phyloP scores from a whole-genome alignment of 1,140 invertebrate genomes.

The Bombus affinis region DNA sequence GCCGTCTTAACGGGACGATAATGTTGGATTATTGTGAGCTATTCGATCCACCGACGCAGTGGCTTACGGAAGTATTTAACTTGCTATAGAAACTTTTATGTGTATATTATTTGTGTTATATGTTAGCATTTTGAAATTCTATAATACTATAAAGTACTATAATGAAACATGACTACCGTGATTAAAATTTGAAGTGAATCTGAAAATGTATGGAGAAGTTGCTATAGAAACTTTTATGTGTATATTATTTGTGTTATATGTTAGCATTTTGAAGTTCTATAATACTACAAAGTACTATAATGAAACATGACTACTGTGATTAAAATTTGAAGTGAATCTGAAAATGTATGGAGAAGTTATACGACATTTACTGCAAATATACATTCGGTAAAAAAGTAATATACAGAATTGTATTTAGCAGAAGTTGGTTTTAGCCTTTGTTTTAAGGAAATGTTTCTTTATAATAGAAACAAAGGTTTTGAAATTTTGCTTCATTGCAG shows the following conservation, averaged over 20 bases:
- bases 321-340: neutral
- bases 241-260: neutral
- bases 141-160: neutral
- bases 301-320: neutral
- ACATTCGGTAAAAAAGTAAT: too few relatives aligned
- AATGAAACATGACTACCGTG: neutral
- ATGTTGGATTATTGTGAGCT: constrained; percentile 20
- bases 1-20: constrained; percentile 44
- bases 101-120: neutral
- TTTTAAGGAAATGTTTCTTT: too few relatives aligned
- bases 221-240: neutral
- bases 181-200: neutral
- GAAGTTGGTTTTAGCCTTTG: too few relatives aligned
- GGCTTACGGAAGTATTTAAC: neutral
- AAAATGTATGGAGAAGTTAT: neutral
- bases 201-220: neutral
- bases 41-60: neutral
- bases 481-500: too few relatives aligned
- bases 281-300: neutral
- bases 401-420: too few relatives aligned
- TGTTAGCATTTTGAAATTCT: too few relatives aligned
- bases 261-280: neutral
- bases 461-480: too few relatives aligned
- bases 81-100: neutral
- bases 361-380: neutral